Conservation (phyloP, 2,888 invertebrate genomes). For the Caenorhabditis parvicauda region DNA sequence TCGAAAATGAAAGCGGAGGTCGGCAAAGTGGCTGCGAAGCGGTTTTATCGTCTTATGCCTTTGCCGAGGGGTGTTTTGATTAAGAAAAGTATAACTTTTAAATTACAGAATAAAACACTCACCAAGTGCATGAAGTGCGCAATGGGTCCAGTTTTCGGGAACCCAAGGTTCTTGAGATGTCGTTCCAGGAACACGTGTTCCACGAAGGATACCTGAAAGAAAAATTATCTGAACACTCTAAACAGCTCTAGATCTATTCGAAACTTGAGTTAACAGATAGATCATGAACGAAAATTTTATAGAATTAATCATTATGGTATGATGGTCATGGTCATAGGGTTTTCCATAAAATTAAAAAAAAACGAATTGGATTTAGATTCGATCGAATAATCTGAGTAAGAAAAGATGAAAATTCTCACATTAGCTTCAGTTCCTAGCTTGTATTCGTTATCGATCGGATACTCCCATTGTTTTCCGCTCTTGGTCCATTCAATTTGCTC, state of each 20-base stretch:
- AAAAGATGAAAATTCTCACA: slow-evolving; percentile 11
- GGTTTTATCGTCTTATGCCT: no score
- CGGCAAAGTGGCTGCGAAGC: no score
- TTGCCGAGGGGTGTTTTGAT: not conserved
- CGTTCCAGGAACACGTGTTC: slow-evolving; percentile 90
- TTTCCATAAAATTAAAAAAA: no score
- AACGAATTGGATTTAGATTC: no score
- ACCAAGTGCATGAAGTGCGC: slow-evolving; percentile 97
- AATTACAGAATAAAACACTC: slow-evolving; percentile 66
- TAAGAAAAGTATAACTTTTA: not conserved
- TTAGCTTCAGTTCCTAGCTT: slow-evolving; percentile 67
- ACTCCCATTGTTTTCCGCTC: slow-evolving; percentile 90
- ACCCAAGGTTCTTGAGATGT: slow-evolving; percentile 76
- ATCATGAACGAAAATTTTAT: no score
- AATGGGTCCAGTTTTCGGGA: slow-evolving; percentile 84
- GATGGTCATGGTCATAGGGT: no score
- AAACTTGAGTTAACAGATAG: no score
- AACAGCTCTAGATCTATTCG: no score
- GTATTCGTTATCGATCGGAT: slow-evolving; percentile 90
- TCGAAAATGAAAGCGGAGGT: no score
- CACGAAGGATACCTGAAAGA: slow-evolving; percentile 73
- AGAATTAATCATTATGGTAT: no score
- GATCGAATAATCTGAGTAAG: no score
- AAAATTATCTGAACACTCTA: not conserved
- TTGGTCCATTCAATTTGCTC: slow-evolving; percentile 91